Evolutionary conservation across 2,888 invertebrate genomes (phyloP).

Genomic region (Dendrolimus pini): DNA sequence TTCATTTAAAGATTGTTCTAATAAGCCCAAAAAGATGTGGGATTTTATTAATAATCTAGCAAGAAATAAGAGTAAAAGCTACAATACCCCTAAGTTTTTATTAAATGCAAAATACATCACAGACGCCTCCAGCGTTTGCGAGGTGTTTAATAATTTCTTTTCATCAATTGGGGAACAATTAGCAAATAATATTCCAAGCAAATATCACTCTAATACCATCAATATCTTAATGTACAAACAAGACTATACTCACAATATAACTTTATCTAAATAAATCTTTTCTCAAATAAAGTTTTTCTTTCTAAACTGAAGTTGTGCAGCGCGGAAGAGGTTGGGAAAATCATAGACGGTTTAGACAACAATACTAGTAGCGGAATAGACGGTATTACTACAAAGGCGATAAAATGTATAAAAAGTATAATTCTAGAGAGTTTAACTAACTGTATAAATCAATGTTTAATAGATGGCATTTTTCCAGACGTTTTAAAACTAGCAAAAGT

Average conservation of each 20-base stretch:
- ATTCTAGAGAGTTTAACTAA: no score
- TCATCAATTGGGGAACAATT: no score
- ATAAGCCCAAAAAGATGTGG: slow-evolving; percentile 8
- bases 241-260: background rate
- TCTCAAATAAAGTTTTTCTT: no score
- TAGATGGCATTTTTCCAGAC: slow-evolving; percentile 1
- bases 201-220: no score
- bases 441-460: no score
- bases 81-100: no score
- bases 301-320: no score
- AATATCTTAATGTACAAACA: background rate
- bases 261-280: no score
- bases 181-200: no score
- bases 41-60: slow-evolving; percentile 6
- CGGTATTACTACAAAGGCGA: slow-evolving; percentile 6
- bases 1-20: slow-evolving; percentile 3
- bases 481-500: slow-evolving; percentile 4
- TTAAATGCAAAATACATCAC: no score
- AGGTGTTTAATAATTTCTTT: no score
- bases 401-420: slow-evolving; percentile 6
- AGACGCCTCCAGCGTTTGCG: no score
- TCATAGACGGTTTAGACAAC: slow-evolving; percentile 4
- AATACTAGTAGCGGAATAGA: slow-evolving; percentile 9
- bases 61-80: slow-evolving; percentile 8
- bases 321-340: slow-evolving; percentile 3